A percentile compares a stretch with the other conserved stretches of the same genome.
Conservation (phyloP, 2,888 invertebrate genomes). For the Mythimna pallens region DNA sequence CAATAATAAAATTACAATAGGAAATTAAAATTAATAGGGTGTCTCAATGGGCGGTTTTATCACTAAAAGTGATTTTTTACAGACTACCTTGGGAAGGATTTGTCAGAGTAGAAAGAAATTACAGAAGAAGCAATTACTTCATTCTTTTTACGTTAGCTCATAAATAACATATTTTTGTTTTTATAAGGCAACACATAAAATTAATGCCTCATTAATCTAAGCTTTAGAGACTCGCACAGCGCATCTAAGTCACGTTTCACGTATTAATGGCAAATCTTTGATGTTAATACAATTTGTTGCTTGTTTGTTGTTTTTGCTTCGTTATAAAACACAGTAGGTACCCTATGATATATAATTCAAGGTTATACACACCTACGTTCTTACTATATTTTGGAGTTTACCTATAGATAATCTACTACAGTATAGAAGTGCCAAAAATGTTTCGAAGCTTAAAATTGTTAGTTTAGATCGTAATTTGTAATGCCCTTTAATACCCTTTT, state of each 20-base stretch:
- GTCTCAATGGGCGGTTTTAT: too few relatives aligned
- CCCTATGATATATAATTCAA: background rate
- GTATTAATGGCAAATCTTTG: constrained; percentile 6
- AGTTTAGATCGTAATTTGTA: constrained; percentile 7
- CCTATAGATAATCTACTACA: background rate
- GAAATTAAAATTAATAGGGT: too few relatives aligned
- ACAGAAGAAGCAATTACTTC: background rate
- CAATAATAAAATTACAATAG: too few relatives aligned
- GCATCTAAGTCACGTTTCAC: background rate
- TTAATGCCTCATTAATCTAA: background rate
- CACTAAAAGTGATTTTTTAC: too few relatives aligned
- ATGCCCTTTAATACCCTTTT: constrained; percentile 11
- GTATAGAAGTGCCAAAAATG: background rate
- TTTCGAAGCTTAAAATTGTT: constrained; percentile 13
- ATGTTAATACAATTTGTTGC: constrained; percentile 20
- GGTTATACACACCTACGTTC: background rate
- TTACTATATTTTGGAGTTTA: background rate
- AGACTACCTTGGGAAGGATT: too few relatives aligned
- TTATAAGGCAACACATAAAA: background rate
- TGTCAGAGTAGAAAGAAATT: too few relatives aligned
- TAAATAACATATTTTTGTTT: background rate
- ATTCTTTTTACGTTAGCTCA: background rate
- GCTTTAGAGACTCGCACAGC: background rate
- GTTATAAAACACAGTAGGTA: background rate
- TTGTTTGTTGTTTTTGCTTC: background rate